Conservation (phyloP, 2,113 vertebrate species). For the Hippolais icterina region DNA sequence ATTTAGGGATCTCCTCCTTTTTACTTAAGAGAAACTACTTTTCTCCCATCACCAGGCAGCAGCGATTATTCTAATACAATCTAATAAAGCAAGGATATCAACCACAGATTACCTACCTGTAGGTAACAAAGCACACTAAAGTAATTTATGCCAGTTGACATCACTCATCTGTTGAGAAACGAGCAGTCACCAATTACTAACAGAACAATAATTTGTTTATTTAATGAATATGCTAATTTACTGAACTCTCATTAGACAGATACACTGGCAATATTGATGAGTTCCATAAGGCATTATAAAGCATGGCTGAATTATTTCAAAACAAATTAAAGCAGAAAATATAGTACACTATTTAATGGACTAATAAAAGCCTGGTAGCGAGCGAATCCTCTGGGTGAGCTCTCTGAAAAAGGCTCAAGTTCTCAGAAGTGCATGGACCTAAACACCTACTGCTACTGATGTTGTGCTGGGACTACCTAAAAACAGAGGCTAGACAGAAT, state of each 20-base stretch:
- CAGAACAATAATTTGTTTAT: not conserved
- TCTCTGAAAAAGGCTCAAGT: not conserved
- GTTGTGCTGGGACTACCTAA: not conserved
- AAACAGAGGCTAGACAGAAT: not conserved
- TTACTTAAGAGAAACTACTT: not conserved
- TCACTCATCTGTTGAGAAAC: not conserved
- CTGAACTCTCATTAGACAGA: not conserved
- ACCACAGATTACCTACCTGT: not conserved
- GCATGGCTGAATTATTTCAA: not conserved
- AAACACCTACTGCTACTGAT: not conserved
- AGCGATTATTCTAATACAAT: not conserved
- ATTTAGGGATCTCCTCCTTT: not conserved
- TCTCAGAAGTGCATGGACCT: not conserved
- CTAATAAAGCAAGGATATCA: not conserved
- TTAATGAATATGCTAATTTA: slow-evolving; percentile 39
- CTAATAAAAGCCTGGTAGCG: not conserved
- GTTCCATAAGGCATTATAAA: slow-evolving; percentile 7
- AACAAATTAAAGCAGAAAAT: slow-evolving; percentile 11
- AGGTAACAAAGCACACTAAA: not conserved
- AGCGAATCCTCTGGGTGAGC: not conserved
- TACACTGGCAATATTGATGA: not conserved
- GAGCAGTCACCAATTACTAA: not conserved
- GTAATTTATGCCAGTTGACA: not conserved
- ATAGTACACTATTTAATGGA: not conserved
- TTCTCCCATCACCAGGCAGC: not conserved